phyloP scores from a whole-genome alignment of 2,113 vertebrate genomes.

The Atlantisia rogersi region DNA sequence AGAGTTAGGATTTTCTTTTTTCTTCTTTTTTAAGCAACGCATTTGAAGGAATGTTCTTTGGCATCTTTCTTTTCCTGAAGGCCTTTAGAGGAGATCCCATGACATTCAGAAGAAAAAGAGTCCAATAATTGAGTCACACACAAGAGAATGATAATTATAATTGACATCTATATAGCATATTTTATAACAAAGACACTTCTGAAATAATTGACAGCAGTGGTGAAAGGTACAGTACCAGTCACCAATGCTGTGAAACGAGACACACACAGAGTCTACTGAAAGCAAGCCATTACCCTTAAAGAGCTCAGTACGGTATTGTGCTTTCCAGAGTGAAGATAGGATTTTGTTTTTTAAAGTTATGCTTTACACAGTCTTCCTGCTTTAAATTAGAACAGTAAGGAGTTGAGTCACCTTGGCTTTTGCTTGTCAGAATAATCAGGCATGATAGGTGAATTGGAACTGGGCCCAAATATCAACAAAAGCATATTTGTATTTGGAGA shows the following conservation, averaged over 20 bases:
- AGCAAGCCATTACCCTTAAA: not conserved
- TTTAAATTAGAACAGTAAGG: constrained; percentile 33
- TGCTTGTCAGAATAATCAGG: constrained; percentile 40
- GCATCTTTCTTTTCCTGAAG: constrained; percentile 26
- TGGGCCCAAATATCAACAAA: not conserved
- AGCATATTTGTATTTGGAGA: not conserved
- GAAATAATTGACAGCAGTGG: not conserved
- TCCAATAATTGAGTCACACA: constrained; percentile 19
- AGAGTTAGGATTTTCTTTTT: not conserved
- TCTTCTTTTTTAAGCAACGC: not conserved
- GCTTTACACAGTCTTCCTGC: not conserved
- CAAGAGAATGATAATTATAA: not conserved
- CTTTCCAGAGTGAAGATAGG: not conserved
- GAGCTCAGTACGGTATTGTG: not conserved
- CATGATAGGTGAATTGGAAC: constrained; percentile 3
- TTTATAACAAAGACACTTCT: not conserved
- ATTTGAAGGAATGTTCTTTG: constrained; percentile 39
- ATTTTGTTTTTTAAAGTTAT: not conserved
- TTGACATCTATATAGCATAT: not conserved
- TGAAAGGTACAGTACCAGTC: not conserved
- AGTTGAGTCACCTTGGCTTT: constrained; percentile 45
- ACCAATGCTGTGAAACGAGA: not conserved
- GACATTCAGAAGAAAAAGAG: constrained; percentile 3
- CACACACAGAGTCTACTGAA: not conserved
- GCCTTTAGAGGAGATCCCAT: not conserved